These are phyloP conservation scores for Nomada flava DNA, from an alignment of 2,888 invertebrate genomes.

Conservation along the genomic window DNA sequence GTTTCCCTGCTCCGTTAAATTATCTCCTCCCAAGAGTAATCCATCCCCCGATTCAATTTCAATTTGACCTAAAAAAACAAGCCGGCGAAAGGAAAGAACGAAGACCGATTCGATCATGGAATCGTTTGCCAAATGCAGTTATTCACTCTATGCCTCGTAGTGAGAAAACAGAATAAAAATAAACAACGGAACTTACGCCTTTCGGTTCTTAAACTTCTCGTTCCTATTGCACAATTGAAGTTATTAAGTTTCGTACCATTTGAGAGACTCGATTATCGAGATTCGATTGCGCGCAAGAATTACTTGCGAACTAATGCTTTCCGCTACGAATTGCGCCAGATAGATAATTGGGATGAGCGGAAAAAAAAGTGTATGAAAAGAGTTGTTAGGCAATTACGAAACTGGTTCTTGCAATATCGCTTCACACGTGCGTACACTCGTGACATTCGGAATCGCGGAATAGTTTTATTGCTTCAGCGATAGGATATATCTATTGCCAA, in stretches of 20 bases:
- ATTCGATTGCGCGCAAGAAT: slow-evolving; percentile 20
- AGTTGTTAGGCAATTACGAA: slow-evolving; percentile 19
- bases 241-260: too few relatives aligned
- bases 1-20: background rate
- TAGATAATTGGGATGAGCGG: background rate
- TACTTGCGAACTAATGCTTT: slow-evolving; percentile 20
- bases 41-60: background rate
- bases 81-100: too few relatives aligned
- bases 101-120: background rate
- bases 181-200: too few relatives aligned
- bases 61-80: background rate
- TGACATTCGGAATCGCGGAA: slow-evolving; percentile 15
- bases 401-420: slow-evolving; percentile 2
- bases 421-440: background rate
- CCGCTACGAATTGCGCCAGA: background rate
- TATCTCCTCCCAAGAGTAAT: background rate
- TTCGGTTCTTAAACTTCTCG: too few relatives aligned
- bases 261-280: background rate
- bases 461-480: slow-evolving; percentile 5
- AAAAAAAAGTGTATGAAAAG: background rate
- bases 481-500: background rate
- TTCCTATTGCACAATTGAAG: too few relatives aligned
- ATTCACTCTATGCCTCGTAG: background rate
- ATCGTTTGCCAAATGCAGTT: background rate
- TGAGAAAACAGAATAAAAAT: background rate